Conservation (phyloP, 2,888 invertebrate species). For the Eudasyphora cyanicolor region DNA sequence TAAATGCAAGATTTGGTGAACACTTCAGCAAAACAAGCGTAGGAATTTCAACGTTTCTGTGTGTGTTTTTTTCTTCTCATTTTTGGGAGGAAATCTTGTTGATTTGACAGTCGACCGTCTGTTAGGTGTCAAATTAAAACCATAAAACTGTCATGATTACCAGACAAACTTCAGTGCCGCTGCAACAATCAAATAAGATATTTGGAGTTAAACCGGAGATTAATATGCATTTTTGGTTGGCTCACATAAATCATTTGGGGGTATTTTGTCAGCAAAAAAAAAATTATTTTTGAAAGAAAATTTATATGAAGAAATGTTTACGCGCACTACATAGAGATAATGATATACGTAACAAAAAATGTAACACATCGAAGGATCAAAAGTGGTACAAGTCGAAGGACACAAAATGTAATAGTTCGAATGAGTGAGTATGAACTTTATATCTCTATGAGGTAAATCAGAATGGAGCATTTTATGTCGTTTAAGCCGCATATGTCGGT, state of each 20-base stretch:
- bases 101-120: conserved; percentile 46
- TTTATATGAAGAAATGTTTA: too few species aligned
- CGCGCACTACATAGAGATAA: too few species aligned
- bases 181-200: conserved; percentile 10
- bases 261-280: too few species aligned
- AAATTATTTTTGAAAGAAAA: too few species aligned
- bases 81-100: neutral
- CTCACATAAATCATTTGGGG: conserved; percentile 13
- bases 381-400: too few species aligned
- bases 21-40: conserved; percentile 31
- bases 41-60: conserved; percentile 25
- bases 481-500: too few species aligned
- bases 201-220: conserved; percentile 4
- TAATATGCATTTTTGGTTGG: conserved; percentile 41
- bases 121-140: conserved; percentile 57
- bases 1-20: neutral
- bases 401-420: too few species aligned
- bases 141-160: conserved; percentile 51
- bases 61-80: conserved; percentile 17
- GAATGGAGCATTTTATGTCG: too few species aligned
- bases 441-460: too few species aligned
- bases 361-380: too few species aligned
- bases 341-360: too few species aligned
- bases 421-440: too few species aligned
- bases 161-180: conserved; percentile 16